Evolutionary conservation across 2,797 vertebrate genomes (phyloP).

Genomic region (Mormyrus hasselquistii): DNA sequence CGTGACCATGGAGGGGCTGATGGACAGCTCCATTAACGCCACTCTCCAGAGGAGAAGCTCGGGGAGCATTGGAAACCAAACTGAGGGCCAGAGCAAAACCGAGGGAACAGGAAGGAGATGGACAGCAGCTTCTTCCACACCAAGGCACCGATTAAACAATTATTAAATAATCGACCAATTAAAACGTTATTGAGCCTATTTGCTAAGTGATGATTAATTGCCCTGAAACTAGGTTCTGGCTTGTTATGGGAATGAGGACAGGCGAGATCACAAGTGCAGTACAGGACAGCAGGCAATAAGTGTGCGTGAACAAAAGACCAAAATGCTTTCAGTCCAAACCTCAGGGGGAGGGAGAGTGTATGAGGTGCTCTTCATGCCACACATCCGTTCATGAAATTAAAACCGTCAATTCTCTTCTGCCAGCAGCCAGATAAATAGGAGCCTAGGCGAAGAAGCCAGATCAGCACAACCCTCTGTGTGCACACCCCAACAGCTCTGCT

Average conservation of each 20-base stretch:
- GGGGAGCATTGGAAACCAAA: background rate
- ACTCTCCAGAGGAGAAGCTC: background rate
- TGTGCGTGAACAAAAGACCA: background rate
- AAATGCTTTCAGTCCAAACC: background rate
- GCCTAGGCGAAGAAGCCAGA: background rate
- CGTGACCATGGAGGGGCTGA: background rate
- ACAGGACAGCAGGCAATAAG: background rate
- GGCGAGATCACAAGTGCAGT: background rate
- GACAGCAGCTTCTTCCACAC: background rate
- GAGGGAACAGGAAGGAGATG: background rate
- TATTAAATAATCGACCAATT: background rate
- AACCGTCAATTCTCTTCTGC: background rate
- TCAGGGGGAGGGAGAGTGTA: background rate
- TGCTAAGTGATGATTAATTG: background rate
- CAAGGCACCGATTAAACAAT: background rate
- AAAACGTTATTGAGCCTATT: background rate
- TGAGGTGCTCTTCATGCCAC: background rate
- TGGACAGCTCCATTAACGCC: background rate
- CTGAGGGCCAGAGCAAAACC: background rate
- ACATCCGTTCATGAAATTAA: constrained; percentile 5
- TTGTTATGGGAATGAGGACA: background rate
- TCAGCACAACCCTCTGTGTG: background rate
- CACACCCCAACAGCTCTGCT: background rate
- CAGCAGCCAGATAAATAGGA: background rate
- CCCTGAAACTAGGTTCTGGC: background rate